These are phyloP conservation scores for Caenorhabditis imperialis DNA, from an alignment of 2,888 invertebrate genomes.

Conservation along the genomic window DNA sequence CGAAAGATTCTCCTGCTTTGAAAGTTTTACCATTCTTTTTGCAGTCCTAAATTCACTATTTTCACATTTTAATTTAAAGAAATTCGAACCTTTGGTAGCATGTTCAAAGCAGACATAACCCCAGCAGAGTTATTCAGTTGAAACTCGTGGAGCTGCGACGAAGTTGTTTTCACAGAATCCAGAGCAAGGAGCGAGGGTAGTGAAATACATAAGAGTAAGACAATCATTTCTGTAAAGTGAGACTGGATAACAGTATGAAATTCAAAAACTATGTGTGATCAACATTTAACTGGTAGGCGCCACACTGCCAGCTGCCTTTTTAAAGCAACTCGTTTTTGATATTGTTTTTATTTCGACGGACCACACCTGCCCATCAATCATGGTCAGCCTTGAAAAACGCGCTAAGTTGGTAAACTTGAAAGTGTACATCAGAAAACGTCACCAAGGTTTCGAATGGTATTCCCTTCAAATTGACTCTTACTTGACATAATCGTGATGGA, in stretches of 20 bases:
- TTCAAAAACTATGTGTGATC: too few relatives aligned
- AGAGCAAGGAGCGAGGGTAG: not conserved
- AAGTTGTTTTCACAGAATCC: conserved; percentile 24
- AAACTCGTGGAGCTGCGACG: conserved; percentile 26
- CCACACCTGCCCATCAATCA: conserved; percentile 45
- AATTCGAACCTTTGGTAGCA: conserved; percentile 28
- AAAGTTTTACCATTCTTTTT: conserved; percentile 52
- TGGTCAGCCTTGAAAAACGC: conserved; percentile 37
- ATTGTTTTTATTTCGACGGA: not conserved
- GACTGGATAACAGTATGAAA: too few relatives aligned
- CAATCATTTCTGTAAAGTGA: conserved; percentile 9
- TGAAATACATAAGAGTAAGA: not conserved
- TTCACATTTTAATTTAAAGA: not conserved
- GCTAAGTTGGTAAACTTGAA: too few relatives aligned
- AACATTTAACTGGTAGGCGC: too few relatives aligned
- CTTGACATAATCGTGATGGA: too few relatives aligned
- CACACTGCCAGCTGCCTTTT: too few relatives aligned
- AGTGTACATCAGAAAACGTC: too few relatives aligned
- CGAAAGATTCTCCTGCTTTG: conserved; percentile 50
- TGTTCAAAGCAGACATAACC: conserved; percentile 29
- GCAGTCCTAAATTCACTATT: conserved; percentile 16
- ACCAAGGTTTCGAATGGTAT: too few relatives aligned
- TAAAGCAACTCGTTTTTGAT: too few relatives aligned
- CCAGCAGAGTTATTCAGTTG: conserved; percentile 42
- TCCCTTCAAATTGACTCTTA: too few relatives aligned